phyloP scores from a whole-genome alignment of 2,113 vertebrate genomes.

The Cichladusa arquata region DNA sequence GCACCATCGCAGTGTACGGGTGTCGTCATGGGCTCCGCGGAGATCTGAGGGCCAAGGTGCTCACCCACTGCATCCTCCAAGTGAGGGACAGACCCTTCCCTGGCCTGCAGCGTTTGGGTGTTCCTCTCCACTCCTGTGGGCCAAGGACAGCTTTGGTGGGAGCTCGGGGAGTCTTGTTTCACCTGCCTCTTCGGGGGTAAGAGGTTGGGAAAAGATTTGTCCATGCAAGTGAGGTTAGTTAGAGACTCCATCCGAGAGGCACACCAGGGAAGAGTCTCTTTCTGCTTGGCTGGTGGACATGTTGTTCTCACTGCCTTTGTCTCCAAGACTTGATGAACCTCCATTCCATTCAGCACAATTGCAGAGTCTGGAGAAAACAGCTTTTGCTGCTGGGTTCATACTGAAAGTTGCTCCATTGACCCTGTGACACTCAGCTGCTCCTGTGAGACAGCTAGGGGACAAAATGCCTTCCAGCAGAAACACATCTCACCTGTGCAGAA shows the following conservation, averaged over 20 bases:
- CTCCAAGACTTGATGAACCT: neutral
- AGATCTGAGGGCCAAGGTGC: constrained; percentile 62
- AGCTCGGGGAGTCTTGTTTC: neutral
- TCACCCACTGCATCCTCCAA: constrained; percentile 66
- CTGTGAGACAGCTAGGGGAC: neutral
- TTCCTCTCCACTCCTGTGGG: constrained; percentile 55
- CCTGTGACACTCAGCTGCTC: neutral
- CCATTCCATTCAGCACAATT: neutral
- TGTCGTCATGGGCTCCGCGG: constrained; percentile 53
- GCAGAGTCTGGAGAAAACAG: neutral
- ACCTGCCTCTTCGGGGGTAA: neutral
- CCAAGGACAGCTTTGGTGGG: constrained; percentile 29
- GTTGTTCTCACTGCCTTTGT: neutral
- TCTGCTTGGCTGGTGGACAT: neutral
- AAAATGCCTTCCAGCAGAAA: constrained; percentile 9
- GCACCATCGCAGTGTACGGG: constrained; percentile 52
- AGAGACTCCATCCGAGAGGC: neutral
- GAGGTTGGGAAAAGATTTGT: neutral
- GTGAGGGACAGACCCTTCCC: neutral
- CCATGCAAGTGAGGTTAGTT: neutral
- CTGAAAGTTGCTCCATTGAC: neutral
- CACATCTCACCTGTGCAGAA: neutral
- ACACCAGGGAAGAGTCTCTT: neutral
- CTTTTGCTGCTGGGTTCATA: neutral
- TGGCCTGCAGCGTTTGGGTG: constrained; percentile 48